A percentile compares a stretch with the other conserved stretches of the same genome.
phyloP scores from a whole-genome alignment of 2,797 vertebrate species.

The Acipenser transmontanus region DNA sequence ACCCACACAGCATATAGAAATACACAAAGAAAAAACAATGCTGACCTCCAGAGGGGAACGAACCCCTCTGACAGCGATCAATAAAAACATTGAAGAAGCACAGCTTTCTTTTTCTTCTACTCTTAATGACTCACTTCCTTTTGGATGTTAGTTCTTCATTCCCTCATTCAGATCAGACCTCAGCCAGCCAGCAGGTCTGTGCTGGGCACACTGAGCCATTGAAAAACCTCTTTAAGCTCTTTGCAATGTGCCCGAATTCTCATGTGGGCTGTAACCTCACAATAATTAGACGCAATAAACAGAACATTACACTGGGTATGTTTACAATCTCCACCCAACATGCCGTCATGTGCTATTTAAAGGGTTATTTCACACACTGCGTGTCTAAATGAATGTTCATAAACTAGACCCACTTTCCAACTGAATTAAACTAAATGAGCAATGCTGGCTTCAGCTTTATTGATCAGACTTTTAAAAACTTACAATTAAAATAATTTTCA shows the following conservation, averaged over 20 bases:
- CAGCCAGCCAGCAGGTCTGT: too few relatives aligned
- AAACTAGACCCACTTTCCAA: not conserved
- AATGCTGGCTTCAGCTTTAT: not conserved
- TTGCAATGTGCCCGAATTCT: not conserved
- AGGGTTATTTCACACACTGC: conserved; percentile 5
- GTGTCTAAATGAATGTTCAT: conserved; percentile 8
- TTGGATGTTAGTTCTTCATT: too few relatives aligned
- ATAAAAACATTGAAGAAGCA: too few relatives aligned
- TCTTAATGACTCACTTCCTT: too few relatives aligned
- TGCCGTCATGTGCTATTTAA: conserved; percentile 7
- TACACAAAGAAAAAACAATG: too few relatives aligned
- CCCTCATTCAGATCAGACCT: too few relatives aligned
- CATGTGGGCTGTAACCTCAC: conserved; percentile 5
- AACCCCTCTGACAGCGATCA: too few relatives aligned
- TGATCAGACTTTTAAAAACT: not conserved
- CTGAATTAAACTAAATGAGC: not conserved
- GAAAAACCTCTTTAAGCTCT: not conserved
- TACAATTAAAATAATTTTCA: conserved; percentile 2
- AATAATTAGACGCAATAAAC: conserved; percentile 15
- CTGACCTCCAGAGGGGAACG: too few relatives aligned
- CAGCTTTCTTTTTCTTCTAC: too few relatives aligned
- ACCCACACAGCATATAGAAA: too few relatives aligned
- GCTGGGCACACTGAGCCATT: too few relatives aligned
- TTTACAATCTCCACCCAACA: conserved; percentile 13
- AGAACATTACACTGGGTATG: not conserved